Conservation (phyloP, 2,797 vertebrate genomes). For the Labeo calbasu region DNA sequence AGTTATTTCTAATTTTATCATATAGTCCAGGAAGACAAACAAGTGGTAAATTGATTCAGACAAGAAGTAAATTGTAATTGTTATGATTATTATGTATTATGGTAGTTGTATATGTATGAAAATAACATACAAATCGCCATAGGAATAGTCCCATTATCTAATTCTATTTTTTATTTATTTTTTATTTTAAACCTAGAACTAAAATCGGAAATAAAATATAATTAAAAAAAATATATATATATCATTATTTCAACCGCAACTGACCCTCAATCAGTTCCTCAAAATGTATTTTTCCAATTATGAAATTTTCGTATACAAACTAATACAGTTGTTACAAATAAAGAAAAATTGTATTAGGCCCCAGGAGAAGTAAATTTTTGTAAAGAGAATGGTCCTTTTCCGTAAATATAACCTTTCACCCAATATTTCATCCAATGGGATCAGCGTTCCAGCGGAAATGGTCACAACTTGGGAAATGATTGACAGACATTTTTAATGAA, state of each 20-base stretch:
- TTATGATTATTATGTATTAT: background rate
- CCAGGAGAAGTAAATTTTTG: background rate
- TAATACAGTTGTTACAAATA: background rate
- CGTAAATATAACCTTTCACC: constrained; percentile 56
- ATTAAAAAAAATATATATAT: background rate
- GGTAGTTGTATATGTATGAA: background rate
- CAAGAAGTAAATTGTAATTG: background rate
- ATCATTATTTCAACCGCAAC: background rate
- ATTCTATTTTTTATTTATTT: background rate
- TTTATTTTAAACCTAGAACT: background rate
- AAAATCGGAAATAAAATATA: background rate
- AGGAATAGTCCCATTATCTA: background rate
- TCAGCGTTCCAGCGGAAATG: constrained; percentile 64
- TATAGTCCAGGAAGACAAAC: background rate
- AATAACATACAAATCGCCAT: background rate
- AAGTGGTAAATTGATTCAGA: background rate
- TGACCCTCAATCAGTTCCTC: background rate
- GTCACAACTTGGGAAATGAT: constrained; percentile 47
- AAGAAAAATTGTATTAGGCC: background rate
- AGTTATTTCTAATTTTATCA: background rate
- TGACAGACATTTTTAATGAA: constrained; percentile 43
- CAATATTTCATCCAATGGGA: constrained; percentile 62
- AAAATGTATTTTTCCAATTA: no score
- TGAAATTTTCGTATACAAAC: background rate
- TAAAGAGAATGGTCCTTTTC: constrained; percentile 29